Base-by-base conservation (phyloP, 1,140 invertebrate genomes). In the Papilio polytes region DNA sequence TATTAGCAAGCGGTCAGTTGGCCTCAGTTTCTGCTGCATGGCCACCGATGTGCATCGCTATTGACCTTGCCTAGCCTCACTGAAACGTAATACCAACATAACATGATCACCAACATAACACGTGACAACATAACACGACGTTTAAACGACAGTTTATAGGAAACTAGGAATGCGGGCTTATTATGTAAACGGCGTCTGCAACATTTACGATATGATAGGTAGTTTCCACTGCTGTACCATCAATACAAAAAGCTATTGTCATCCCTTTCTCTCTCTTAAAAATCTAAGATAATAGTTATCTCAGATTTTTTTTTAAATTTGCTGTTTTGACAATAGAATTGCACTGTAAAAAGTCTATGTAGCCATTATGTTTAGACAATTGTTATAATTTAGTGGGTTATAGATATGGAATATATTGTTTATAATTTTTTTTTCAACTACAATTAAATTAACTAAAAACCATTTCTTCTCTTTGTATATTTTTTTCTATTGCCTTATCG, bases 41-140 rank as follows among this genome's bases (percentile, higher is more conserved):
- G 56, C 31, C 51, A 78, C 76, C 36, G 76, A 78, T 78, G 76
- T 78, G 76, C 76, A 78, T 78, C 76, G 76, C 51, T 78, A 59
- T 78, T 78, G 76, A 78, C 76, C 76, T 78, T 78, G 76, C 53
- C 7, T 31, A 26, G 48, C 74, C 74, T 77, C n/a, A 56, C 73
- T n/a, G 36, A 46, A 26, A 76, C 74, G 76, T 78, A 59, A 59
- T 26, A 48, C 74, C 44, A 76, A 56, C 53, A 56, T 56, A 56
- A 56, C 18, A 73, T 9, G 74, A 53, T 36, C 48, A 31, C 48
- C 22, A 77, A 77, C 74, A 78, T 59, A 78, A 78, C 76, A 59
- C 22, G 20, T 41, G 46, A 31, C 48, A 7, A 36, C 41, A 77
- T 59, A 77, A 78, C 76, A 59, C 22, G 44, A n/a, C 46, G 46